Evolutionary conservation across 1,140 invertebrate genomes (phyloP).

Genomic region (Drosophila leontia): DNA sequence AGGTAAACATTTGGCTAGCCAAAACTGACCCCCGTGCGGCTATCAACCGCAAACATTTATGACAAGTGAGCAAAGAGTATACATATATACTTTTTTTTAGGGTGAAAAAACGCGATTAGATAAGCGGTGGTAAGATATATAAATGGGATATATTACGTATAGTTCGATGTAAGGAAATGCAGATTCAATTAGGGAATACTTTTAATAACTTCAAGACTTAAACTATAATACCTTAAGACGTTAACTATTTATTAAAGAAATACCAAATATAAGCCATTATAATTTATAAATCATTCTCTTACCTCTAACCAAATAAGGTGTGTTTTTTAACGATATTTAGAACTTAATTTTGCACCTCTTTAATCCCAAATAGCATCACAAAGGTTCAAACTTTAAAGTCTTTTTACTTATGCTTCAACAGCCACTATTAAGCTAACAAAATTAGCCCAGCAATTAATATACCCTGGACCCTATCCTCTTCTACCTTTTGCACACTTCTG

Average conservation of each 20-base stretch:
- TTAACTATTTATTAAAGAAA: no score
- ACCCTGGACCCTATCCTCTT: no score
- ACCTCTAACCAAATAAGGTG: no score
- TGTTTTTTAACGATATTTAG: no score
- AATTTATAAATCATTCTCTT: no score
- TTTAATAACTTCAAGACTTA: neutral
- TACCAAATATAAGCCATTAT: no score
- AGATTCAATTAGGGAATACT: neutral
- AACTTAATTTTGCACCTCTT: no score
- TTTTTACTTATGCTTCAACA: neutral
- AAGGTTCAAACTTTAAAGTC: no score
- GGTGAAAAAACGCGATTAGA: slow-evolving; percentile 39
- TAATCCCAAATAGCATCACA: no score
- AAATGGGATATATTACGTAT: neutral
- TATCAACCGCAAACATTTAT: slow-evolving; percentile 14
- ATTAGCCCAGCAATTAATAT: neutral
- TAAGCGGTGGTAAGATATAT: slow-evolving; percentile 38
- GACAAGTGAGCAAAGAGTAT: slow-evolving; percentile 28
- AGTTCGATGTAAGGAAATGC: neutral
- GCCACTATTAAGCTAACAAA: neutral
- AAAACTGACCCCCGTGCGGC: slow-evolving; percentile 20
- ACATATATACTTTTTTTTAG: neutral
- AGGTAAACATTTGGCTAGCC: slow-evolving; percentile 59
- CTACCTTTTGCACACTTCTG: neutral
- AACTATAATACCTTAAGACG: no score